Conservation (phyloP, 2,797 vertebrate genomes). For the Spinus pinus region DNA sequence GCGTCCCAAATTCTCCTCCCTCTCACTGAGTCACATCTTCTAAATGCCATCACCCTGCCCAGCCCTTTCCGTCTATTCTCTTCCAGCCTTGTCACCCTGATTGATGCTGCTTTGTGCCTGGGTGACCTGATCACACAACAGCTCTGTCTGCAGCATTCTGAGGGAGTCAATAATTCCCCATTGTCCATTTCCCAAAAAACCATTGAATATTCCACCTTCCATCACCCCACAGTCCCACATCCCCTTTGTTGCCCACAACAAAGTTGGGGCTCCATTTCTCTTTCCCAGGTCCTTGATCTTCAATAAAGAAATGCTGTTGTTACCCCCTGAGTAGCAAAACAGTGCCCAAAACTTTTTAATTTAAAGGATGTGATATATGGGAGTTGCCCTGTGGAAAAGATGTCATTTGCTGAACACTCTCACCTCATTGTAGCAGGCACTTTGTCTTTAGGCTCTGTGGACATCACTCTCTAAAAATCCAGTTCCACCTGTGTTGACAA, state of each 20-base stretch:
- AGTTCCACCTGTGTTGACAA: background rate
- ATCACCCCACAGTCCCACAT: accelerated
- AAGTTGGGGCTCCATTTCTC: background rate
- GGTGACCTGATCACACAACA: background rate
- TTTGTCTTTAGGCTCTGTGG: background rate
- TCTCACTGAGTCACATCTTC: background rate
- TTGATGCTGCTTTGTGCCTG: background rate
- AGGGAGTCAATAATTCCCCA: background rate
- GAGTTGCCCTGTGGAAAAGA: background rate
- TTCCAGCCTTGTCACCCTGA: background rate
- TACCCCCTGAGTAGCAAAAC: background rate
- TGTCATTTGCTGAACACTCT: background rate
- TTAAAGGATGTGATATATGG: background rate
- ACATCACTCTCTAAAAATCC: background rate
- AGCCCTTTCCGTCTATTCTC: background rate
- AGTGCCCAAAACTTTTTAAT: background rate
- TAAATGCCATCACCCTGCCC: background rate
- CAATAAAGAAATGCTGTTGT: background rate
- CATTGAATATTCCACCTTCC: background rate
- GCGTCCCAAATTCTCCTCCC: background rate
- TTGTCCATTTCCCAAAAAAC: background rate
- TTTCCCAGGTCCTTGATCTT: background rate
- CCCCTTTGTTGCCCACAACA: background rate
- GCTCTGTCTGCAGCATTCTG: background rate
- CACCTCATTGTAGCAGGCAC: background rate